A percentile compares a stretch with the other conserved stretches of the same genome.
These are phyloP conservation scores for Epizoanthus rinbou DNA, from an alignment of 92 coral and sea anemone species.

Conservation along the genomic window DNA sequence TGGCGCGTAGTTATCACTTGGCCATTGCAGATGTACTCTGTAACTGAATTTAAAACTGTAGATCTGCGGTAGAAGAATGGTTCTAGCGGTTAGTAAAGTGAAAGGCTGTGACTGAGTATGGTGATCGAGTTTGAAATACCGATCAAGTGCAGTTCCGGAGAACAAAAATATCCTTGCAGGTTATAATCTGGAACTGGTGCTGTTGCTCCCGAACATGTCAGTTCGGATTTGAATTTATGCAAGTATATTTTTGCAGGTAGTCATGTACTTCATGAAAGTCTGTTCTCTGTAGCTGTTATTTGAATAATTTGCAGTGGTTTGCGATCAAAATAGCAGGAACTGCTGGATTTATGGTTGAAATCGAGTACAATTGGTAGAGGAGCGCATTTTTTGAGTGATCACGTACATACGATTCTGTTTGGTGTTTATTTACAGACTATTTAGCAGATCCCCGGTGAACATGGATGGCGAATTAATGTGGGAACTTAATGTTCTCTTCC, in stretches of 20 bases:
- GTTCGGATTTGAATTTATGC: constrained; percentile 14
- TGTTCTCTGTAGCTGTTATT: background rate
- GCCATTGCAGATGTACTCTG: background rate
- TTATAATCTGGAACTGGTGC: background rate
- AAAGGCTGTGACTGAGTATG: background rate
- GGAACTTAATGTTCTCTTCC: background rate
- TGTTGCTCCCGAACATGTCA: background rate
- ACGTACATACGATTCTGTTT: background rate
- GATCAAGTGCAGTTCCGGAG: background rate
- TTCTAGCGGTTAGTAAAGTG: background rate
- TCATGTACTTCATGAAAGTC: background rate
- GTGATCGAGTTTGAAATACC: background rate
- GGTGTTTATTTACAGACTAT: constrained; percentile 74
- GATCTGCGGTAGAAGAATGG: background rate
- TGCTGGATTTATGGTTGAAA: background rate
- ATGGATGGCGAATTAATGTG: constrained; percentile 55
- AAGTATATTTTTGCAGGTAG: background rate
- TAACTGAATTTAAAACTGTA: background rate
- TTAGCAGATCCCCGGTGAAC: constrained; percentile 85
- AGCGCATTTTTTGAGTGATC: background rate
- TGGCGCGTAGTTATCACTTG: constrained; percentile 32
- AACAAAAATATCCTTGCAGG: background rate
- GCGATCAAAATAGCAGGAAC: background rate
- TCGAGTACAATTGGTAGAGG: background rate
- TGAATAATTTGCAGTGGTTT: background rate